Evolutionary conservation across 2,113 vertebrate species (phyloP), one percentile per base, ranked within the genome.

Genomic region (Pterophyllum scalare): DNA sequence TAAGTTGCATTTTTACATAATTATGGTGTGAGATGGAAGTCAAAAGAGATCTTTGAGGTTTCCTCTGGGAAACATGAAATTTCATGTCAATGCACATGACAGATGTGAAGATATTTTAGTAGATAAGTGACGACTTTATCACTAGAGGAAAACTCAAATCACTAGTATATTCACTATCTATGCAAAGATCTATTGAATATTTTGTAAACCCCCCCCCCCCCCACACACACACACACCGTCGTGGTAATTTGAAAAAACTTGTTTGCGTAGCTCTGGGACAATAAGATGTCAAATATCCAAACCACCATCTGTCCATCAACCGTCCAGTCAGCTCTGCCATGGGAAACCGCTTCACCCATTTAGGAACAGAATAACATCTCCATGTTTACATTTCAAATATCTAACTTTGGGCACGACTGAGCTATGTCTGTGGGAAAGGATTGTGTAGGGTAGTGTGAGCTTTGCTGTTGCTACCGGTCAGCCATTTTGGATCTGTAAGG

Each of bases 351-450:
- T 83, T 76, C 59, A 24, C 49, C 77, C 70, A 82, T 79, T 79
- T 78, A 58, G 14, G 78, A 84, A 61, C 64, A 76, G 88, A 91
- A 91, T 46, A 90, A 86, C 89, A 87, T 89, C 26, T 72, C 79
- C 5, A 1, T 94, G 89, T 92, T 92, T 94, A 81, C 26, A 5
- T 92, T 89, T 89, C 82, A 86, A 46, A 89, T 87, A 89, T 87
- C 89, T 81, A 61, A 79, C 86, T 91, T 86, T 89, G 75, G 79
- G 59, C 85, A 72, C 9, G 38, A 80, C 61, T 79, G 70, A 60
- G 80, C 80, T 33, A 22, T 20, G 72, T 85, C 82, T 91, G 91
- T 93, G 94, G 87, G 93, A 93, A 82, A 87, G 92, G 89, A 94
- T 93, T 94, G 90, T 75, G 77, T 77, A 59, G 74, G 54, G 59